Evolutionary conservation across 2,797 vertebrate species (phyloP).

Genomic region (Ctenosaura bakeri): DNA sequence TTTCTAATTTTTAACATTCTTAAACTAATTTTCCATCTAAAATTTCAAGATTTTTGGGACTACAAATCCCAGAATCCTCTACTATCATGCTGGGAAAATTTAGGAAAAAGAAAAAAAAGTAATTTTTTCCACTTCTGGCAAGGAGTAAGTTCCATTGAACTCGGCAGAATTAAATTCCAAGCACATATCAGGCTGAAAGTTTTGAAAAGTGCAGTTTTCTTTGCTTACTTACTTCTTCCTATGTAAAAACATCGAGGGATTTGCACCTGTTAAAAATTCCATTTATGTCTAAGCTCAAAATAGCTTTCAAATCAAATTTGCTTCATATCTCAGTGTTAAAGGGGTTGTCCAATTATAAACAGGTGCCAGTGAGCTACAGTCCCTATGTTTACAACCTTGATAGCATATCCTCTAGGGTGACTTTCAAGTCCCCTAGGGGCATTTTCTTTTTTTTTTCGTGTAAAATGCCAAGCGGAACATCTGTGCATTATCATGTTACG

Average conservation of each 20-base stretch:
- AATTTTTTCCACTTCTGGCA: no score
- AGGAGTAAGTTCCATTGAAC: not conserved
- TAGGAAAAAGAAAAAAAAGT: no score
- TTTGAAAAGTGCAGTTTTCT: not conserved
- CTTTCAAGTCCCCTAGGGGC: constrained; percentile 24
- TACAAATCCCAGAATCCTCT: no score
- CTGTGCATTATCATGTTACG: constrained; percentile 30
- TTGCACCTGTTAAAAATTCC: not conserved
- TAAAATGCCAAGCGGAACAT: constrained; percentile 45
- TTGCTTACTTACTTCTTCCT: constrained; percentile 10
- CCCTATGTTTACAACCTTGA: constrained; percentile 24
- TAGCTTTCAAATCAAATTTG: constrained; percentile 39
- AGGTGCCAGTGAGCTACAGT: constrained; percentile 25
- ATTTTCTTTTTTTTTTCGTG: constrained; percentile 45
- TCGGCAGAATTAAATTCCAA: constrained; percentile 8
- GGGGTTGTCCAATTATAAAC: constrained; percentile 40
- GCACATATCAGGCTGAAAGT: not conserved
- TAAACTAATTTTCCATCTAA: no score
- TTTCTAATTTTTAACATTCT: no score
- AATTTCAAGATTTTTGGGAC: no score
- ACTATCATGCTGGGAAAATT: no score
- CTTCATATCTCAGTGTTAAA: not conserved
- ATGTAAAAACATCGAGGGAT: not conserved
- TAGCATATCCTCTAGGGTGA: constrained; percentile 29
- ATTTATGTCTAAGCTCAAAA: constrained; percentile 24